Conservation (phyloP, 2,113 vertebrate species). For the Leucopsar rothschildi region DNA sequence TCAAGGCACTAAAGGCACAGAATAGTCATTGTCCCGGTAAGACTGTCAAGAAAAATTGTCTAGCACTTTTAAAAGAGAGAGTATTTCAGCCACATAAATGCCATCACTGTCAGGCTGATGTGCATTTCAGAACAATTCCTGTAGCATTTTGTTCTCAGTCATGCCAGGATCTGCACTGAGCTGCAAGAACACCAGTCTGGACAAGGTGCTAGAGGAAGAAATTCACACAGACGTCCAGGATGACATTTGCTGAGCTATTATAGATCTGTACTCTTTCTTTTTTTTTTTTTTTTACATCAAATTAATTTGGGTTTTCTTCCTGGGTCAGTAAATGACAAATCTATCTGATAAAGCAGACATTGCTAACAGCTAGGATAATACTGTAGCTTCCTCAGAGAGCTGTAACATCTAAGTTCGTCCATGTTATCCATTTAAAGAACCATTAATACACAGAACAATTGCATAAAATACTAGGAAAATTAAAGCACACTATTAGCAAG, state of each 20-base stretch:
- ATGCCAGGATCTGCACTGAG: not conserved
- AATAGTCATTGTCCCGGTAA: constrained; percentile 9
- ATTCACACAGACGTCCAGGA: not conserved
- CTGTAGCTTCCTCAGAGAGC: not conserved
- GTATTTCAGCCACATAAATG: constrained; percentile 28
- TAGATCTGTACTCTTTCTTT: not conserved
- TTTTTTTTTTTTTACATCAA: not conserved
- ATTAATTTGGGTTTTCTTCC: not conserved
- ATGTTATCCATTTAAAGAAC: not conserved
- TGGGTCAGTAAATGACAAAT: not conserved
- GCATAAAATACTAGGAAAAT: not conserved
- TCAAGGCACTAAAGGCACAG: not conserved
- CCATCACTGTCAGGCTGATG: constrained; percentile 45
- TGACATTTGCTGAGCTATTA: not conserved
- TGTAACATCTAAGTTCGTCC: not conserved
- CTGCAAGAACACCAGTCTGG: not conserved
- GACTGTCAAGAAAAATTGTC: constrained; percentile 11
- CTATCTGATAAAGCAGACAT: not conserved
- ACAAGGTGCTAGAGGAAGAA: not conserved
- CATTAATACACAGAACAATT: not conserved
- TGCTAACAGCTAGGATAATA: not conserved
- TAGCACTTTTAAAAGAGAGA: not conserved
- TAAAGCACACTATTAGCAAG: not conserved
- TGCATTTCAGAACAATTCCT: constrained; percentile 5
- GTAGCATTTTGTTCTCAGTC: constrained; percentile 13